Conservation (phyloP, 2,113 vertebrate species). For the Talpa occidentalis region DNA sequence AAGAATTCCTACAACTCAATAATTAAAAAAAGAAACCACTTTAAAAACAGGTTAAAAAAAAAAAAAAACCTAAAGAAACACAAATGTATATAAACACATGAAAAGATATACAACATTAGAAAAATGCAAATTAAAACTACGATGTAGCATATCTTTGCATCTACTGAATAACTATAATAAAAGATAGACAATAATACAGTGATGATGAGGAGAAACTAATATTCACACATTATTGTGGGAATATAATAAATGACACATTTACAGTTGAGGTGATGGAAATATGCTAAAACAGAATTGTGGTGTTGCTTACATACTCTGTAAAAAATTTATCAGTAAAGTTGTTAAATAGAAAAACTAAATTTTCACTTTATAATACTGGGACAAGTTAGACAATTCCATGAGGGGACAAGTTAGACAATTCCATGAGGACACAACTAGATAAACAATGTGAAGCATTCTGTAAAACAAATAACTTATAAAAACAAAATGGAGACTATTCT, state of each 20-base stretch:
- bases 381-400: not conserved
- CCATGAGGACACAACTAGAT: not conserved
- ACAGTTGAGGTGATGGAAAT: not conserved
- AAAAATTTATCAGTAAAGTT: constrained; percentile 4
- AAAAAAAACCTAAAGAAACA: constrained; percentile 8
- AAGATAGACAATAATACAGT: not conserved
- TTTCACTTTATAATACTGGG: not conserved
- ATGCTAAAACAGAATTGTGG: not conserved
- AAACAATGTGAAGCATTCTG: not conserved
- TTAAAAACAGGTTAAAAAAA: constrained; percentile 14
- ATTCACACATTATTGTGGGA: not conserved
- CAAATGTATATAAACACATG: not conserved
- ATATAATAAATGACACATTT: not conserved
- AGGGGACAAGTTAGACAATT: not conserved
- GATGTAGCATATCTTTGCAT: not conserved
- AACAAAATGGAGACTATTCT: not conserved
- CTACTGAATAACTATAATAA: not conserved
- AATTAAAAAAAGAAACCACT: not conserved
- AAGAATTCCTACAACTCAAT: not conserved
- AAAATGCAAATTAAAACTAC: constrained; percentile 31
- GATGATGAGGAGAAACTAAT: not conserved
- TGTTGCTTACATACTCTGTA: not conserved
- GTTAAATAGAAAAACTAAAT: not conserved
- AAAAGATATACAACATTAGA: not conserved
- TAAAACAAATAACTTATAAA: not conserved